phyloP scores from a whole-genome alignment of 2,888 invertebrate genomes.

The Cheilosia variabilis region DNA sequence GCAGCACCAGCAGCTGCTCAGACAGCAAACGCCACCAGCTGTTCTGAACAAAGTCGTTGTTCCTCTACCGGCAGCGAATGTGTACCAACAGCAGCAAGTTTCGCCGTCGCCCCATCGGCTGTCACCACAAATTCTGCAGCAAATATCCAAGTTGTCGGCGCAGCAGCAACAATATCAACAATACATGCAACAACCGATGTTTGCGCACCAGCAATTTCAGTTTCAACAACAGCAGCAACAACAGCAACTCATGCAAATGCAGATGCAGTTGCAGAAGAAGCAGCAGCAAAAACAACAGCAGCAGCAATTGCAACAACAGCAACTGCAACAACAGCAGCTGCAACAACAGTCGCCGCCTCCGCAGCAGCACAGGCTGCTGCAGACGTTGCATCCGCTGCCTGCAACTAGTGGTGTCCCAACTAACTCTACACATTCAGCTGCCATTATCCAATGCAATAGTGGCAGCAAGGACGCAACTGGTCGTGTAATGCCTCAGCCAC shows the following conservation, averaged over 20 bases:
- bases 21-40: conserved; percentile 79
- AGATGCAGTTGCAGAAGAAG: conserved; percentile 62
- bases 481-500: conserved; percentile 65
- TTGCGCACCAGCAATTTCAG: conserved; percentile 62
- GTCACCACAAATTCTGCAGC: conserved; percentile 79
- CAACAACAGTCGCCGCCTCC: conserved; percentile 66
- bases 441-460: conserved; percentile 55
- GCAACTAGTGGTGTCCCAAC: conserved; percentile 39
- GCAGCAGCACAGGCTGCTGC: conserved; percentile 65
- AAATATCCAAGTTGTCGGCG: conserved; percentile 79
- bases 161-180: conserved; percentile 76
- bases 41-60: conserved; percentile 81
- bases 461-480: conserved; percentile 40
- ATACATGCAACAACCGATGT: conserved; percentile 70
- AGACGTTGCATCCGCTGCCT: conserved; percentile 42
- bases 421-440: conserved; percentile 33
- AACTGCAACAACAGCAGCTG: conserved; percentile 67
- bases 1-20: conserved; percentile 51
- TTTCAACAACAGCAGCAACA: conserved; percentile 77
- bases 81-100: conserved; percentile 80
- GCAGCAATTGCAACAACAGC: conserved; percentile 62
- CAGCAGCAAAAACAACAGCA: conserved; percentile 76
- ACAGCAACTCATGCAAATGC: conserved; percentile 76
- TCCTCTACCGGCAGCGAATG: conserved; percentile 17
- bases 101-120: conserved; percentile 77